Evolutionary conservation across 2,113 vertebrate genomes (phyloP).

Genomic region (Octodon degus): DNA sequence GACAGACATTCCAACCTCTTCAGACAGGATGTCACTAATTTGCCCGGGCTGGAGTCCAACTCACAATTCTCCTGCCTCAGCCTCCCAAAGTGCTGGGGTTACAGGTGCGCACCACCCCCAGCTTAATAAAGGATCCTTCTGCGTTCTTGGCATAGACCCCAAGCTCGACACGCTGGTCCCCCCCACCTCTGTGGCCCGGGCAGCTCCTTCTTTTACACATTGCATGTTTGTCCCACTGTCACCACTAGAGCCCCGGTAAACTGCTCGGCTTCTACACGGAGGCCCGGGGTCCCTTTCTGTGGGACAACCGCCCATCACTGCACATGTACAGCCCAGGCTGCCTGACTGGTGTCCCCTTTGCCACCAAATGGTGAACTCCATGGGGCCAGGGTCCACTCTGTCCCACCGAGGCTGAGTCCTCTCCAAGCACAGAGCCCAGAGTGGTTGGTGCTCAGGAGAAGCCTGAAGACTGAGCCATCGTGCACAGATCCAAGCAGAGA

Average conservation of each 20-base stretch:
- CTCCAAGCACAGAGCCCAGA: neutral
- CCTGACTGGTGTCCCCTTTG: neutral
- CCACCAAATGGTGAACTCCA: neutral
- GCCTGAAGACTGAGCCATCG: neutral
- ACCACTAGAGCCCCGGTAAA: neutral
- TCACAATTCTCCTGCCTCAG: neutral
- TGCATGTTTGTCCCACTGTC: accelerated
- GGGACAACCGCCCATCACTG: neutral
- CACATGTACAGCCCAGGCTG: neutral
- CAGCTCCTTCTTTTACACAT: neutral
- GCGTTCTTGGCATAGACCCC: neutral
- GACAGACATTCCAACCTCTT: neutral
- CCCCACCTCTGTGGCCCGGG: neutral
- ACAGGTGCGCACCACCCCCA: neutral
- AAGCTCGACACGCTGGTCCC: neutral
- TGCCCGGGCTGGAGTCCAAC: neutral
- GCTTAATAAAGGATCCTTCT: neutral
- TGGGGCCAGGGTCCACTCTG: neutral
- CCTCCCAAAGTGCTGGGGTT: neutral
- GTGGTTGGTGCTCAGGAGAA: neutral
- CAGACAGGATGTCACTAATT: neutral
- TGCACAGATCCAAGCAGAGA: neutral
- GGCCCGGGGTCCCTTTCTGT: neutral
- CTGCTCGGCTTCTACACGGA: neutral
- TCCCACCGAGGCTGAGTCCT: neutral